phyloP scores from a whole-genome alignment of 2,888 invertebrate species.

The Eulithis testata region DNA sequence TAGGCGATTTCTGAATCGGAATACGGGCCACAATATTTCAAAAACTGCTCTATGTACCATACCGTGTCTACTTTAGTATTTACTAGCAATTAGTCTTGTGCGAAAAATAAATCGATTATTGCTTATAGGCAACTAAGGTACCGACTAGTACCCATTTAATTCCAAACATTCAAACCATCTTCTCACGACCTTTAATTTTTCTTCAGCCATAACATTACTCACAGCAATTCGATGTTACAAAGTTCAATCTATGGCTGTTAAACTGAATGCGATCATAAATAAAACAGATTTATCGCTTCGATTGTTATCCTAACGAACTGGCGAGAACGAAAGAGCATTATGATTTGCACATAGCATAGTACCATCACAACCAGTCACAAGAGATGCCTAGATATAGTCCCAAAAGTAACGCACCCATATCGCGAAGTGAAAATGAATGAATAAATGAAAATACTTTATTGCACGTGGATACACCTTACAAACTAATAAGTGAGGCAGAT shows the following conservation, averaged over 20 bases:
- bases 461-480: too few species aligned
- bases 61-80: not conserved
- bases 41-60: too few species aligned
- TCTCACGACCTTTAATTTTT: conserved; percentile 17
- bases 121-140: too few species aligned
- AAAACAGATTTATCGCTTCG: conserved; percentile 3
- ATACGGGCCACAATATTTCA: too few species aligned
- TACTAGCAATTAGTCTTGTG: conserved; percentile 1
- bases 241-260: conserved; percentile 14
- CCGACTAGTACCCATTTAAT: not conserved
- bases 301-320: conserved; percentile 6
- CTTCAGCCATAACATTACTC: conserved; percentile 14
- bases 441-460: too few species aligned
- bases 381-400: too few species aligned
- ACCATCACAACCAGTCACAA: not conserved
- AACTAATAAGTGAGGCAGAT: too few species aligned
- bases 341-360: not conserved
- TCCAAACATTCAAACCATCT: conserved; percentile 1
- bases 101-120: conserved; percentile 9
- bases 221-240: conserved; percentile 21
- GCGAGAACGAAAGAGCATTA: not conserved
- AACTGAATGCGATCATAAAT: conserved; percentile 13
- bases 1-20: too few species aligned
- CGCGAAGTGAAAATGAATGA: too few species aligned
- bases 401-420: too few species aligned